Conservation (phyloP, 1,140 invertebrate species). For the Drosophila seguyi region DNA sequence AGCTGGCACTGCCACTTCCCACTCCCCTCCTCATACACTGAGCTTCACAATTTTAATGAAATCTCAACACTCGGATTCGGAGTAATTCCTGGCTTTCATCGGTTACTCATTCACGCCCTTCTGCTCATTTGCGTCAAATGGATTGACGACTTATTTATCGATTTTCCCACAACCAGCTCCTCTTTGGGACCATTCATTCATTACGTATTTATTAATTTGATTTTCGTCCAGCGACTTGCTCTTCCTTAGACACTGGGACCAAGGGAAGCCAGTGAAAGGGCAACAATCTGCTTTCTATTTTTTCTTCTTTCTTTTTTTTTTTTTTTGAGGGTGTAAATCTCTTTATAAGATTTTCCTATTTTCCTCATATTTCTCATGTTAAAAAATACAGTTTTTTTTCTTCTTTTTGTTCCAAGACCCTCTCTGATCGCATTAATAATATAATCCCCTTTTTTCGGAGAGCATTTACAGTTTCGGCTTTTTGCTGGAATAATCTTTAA, state of each 20-base stretch:
- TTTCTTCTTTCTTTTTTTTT: not conserved
- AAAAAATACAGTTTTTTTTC: conserved; percentile 1
- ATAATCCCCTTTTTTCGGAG: conserved; percentile 1
- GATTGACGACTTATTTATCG: conserved; percentile 65
- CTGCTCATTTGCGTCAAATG: conserved; percentile 44
- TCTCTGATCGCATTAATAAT: conserved; percentile 6
- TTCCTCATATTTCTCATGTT: not conserved
- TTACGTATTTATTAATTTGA: conserved; percentile 71
- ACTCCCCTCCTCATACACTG: not conserved
- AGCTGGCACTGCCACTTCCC: not conserved
- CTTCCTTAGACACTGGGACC: not conserved
- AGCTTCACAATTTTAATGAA: not conserved
- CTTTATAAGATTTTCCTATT: not conserved
- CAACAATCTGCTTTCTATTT: not conserved
- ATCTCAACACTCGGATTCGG: not conserved
- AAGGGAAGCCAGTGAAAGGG: conserved; percentile 1
- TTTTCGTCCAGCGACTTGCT: conserved; percentile 14
- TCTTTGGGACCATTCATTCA: conserved; percentile 27
- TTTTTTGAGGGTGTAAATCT: not conserved
- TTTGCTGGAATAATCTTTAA: conserved; percentile 15
- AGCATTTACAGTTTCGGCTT: conserved; percentile 8
- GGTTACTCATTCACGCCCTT: conserved; percentile 1
- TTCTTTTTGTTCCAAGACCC: not conserved
- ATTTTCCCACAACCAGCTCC: conserved; percentile 38
- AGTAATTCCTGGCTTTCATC: conserved; percentile 3